Evolutionary conservation across 1,140 invertebrate species (phyloP).

Genomic region (Drosophila tsacasi): DNA sequence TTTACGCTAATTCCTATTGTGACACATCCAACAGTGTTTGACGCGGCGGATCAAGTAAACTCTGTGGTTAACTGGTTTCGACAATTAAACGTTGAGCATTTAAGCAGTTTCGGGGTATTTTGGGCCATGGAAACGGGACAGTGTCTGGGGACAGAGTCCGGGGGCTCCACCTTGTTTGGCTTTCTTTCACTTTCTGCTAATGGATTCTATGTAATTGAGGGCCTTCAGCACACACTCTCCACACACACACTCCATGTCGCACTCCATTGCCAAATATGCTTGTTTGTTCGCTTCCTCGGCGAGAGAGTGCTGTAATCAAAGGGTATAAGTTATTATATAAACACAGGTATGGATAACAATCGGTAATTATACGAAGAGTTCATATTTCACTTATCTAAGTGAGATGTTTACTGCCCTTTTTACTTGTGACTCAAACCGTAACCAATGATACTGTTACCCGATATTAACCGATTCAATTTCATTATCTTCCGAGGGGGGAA

Average conservation of each 20-base stretch:
- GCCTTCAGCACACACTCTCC: slow-evolving; percentile 24
- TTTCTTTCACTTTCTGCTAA: slow-evolving; percentile 70
- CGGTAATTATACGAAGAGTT: slow-evolving; percentile 47
- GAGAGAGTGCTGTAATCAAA: slow-evolving; percentile 51
- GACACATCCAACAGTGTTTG: slow-evolving; percentile 63
- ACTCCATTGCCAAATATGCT: slow-evolving; percentile 68
- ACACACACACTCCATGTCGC: slow-evolving; percentile 35
- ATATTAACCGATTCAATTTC: slow-evolving; percentile 32
- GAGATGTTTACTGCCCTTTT: slow-evolving; percentile 28
- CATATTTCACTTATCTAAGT: slow-evolving; percentile 38
- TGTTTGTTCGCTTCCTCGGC: slow-evolving; percentile 48
- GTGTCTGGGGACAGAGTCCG: slow-evolving; percentile 50
- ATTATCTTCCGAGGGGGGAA: not conserved
- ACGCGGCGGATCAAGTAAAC: slow-evolving; percentile 54
- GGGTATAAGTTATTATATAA: slow-evolving; percentile 48
- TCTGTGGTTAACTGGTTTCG: slow-evolving; percentile 68
- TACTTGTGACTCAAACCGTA: slow-evolving; percentile 7
- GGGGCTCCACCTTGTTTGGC: slow-evolving; percentile 48
- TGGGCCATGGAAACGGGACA: slow-evolving; percentile 61
- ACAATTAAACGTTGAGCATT: slow-evolving; percentile 62
- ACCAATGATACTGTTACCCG: slow-evolving; percentile 12
- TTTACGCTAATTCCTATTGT: slow-evolving; percentile 81
- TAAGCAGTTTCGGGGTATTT: slow-evolving; percentile 10
- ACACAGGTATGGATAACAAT: slow-evolving; percentile 44
- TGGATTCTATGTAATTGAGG: slow-evolving; percentile 72